A percentile compares a stretch with the other conserved stretches of the same genome.
phyloP scores from a whole-genome alignment of 2,888 invertebrate genomes.

The Ochropleura leucogaster region DNA sequence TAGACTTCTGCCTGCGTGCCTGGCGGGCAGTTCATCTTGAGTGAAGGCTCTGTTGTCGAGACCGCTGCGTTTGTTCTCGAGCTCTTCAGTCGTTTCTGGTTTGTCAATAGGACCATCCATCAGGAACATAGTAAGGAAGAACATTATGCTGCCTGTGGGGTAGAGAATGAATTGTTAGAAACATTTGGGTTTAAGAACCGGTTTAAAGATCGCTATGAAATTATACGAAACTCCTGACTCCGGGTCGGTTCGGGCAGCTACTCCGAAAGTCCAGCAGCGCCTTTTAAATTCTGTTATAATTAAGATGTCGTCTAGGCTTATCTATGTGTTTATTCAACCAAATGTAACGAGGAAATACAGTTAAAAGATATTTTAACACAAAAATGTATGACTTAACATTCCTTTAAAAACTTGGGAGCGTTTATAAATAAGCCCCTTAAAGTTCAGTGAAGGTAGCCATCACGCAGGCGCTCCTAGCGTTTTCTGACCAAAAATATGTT shows the following conservation, averaged over 20 bases:
- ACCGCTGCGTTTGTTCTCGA: slow-evolving; percentile 76
- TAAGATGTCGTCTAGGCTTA: neutral
- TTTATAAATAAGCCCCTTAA: neutral
- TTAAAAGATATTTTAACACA: neutral
- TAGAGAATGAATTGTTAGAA: slow-evolving; percentile 12
- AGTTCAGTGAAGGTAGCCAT: neutral
- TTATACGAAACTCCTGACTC: neutral
- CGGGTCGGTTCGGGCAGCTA: too few relatives aligned
- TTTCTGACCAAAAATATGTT: neutral
- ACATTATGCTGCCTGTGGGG: slow-evolving; percentile 93
- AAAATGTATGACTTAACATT: neutral
- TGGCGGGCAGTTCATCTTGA: slow-evolving; percentile 83
- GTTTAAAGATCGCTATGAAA: neutral
- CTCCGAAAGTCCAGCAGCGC: neutral
- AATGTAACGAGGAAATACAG: neutral
- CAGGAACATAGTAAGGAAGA: slow-evolving; percentile 95
- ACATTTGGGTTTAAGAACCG: neutral
- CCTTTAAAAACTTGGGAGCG: neutral
- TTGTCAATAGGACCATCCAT: slow-evolving; percentile 92
- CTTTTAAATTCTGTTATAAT: neutral
- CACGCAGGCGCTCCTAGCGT: neutral
- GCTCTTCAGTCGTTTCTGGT: slow-evolving; percentile 34
- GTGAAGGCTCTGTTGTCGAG: slow-evolving; percentile 90
- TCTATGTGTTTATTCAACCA: neutral
- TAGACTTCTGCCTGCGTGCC: slow-evolving; percentile 66